phyloP scores from a whole-genome alignment of 2,113 vertebrate species.

The Myotis lucifugus region DNA sequence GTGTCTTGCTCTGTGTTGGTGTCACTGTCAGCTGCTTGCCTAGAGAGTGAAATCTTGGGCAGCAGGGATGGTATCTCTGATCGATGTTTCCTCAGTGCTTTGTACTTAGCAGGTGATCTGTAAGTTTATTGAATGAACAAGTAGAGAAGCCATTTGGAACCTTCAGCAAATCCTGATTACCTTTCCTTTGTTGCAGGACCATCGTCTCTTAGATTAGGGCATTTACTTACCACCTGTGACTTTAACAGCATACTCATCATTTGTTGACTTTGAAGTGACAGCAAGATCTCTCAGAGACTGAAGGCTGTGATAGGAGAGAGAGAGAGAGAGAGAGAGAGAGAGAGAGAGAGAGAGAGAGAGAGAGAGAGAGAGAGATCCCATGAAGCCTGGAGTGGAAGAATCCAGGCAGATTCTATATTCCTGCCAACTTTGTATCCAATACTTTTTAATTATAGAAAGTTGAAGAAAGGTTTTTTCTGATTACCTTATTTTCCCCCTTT shows the following conservation, averaged over 20 bases:
- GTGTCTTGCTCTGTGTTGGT: not conserved
- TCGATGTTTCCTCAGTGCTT: not conserved
- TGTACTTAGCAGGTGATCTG: not conserved
- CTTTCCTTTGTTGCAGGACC: not conserved
- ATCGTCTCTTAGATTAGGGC: not conserved
- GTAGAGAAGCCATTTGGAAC: not conserved
- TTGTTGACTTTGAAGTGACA: not conserved
- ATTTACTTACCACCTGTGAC: not conserved
- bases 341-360: not conserved
- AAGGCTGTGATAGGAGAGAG: not conserved
- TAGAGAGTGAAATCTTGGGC: not conserved
- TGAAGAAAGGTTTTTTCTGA: not conserved
- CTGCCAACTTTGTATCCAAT: not conserved
- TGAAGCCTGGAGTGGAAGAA: not conserved
- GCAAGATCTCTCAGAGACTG: not conserved
- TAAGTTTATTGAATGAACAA: not conserved
- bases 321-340: not conserved
- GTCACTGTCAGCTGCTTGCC: not conserved
- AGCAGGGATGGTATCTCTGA: not conserved
- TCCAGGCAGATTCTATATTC: not conserved
- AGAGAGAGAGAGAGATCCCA: not conserved
- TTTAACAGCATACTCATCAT: not conserved
- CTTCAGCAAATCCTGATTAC: not conserved
- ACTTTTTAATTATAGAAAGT: not conserved
- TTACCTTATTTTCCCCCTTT: not conserved